These are phyloP conservation scores for Shargacucullia verbasci DNA, from an alignment of 2,888 invertebrate genomes.

Conservation along the genomic window DNA sequence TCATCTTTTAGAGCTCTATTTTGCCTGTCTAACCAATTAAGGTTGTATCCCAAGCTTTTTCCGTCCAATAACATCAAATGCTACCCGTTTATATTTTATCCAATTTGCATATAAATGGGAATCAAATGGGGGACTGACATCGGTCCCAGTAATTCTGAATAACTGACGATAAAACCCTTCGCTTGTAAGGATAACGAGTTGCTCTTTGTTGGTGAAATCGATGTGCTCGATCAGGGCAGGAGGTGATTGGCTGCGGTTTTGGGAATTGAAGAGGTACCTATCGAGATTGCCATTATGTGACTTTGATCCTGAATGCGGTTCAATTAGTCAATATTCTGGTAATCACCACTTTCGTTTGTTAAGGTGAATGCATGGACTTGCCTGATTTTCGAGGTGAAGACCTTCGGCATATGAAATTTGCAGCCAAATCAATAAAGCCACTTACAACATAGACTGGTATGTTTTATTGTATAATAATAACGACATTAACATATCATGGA, in stretches of 20 bases:
- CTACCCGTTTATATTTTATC: conserved; percentile 20
- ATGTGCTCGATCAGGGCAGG: conserved; percentile 10
- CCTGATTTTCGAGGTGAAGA: no score
- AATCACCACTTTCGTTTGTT: no score
- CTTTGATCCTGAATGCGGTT: neutral
- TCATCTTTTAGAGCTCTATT: conserved; percentile 3
- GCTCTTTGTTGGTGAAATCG: conserved; percentile 32
- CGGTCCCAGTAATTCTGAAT: conserved; percentile 27
- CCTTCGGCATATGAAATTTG: no score
- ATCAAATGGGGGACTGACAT: conserved; percentile 27
- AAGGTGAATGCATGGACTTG: no score
- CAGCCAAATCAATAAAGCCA: no score
- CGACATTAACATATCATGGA: no score
- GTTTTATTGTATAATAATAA: no score
- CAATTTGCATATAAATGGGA: conserved; percentile 46
- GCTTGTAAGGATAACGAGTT: conserved; percentile 40
- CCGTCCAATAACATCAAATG: conserved; percentile 15
- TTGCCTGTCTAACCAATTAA: neutral
- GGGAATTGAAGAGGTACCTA: neutral
- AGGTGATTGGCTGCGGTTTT: conserved; percentile 1
- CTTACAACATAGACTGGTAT: no score
- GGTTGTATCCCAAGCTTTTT: conserved; percentile 8
- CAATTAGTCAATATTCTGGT: no score
- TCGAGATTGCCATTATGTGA: neutral
- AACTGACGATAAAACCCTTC: conserved; percentile 18